Evolutionary conservation across 2,113 vertebrate genomes (phyloP).

Genomic region (Pseudorectes ferrugineus): DNA sequence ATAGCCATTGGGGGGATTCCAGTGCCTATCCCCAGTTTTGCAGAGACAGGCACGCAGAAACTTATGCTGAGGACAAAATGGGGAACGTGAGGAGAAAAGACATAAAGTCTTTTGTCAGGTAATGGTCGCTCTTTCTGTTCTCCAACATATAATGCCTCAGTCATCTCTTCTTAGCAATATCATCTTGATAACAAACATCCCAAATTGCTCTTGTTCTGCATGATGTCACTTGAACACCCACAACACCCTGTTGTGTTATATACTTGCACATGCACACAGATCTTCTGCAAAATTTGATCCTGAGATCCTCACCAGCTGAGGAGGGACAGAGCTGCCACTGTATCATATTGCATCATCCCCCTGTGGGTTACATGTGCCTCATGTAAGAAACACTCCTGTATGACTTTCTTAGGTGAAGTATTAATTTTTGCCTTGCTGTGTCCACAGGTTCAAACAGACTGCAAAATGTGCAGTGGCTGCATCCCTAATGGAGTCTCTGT

Average conservation of each 20-base stretch:
- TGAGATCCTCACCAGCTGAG: background rate
- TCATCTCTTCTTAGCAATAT: background rate
- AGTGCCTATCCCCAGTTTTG: background rate
- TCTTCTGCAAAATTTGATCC: background rate
- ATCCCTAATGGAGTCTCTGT: constrained; percentile 2
- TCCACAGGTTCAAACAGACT: constrained; percentile 31
- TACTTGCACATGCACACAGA: background rate
- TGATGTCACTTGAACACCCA: background rate
- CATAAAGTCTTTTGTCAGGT: background rate
- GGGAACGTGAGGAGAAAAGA: background rate
- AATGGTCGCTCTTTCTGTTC: background rate
- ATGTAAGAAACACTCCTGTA: background rate
- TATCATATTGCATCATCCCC: background rate
- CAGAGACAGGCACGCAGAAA: background rate
- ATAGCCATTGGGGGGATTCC: rapidly evolving
- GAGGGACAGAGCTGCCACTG: background rate
- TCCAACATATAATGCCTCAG: background rate
- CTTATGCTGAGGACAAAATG: background rate
- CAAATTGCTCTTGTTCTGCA: background rate
- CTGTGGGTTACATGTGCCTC: background rate
- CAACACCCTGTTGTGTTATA: background rate
- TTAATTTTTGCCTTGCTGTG: background rate
- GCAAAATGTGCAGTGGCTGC: background rate
- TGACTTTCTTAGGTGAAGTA: background rate
- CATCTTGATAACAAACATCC: background rate